Percentiles rank a stretch among this genome's conserved stretches.
phyloP scores from a whole-genome alignment of 2,113 vertebrate genomes.

The Neolamprologus modestus region DNA sequence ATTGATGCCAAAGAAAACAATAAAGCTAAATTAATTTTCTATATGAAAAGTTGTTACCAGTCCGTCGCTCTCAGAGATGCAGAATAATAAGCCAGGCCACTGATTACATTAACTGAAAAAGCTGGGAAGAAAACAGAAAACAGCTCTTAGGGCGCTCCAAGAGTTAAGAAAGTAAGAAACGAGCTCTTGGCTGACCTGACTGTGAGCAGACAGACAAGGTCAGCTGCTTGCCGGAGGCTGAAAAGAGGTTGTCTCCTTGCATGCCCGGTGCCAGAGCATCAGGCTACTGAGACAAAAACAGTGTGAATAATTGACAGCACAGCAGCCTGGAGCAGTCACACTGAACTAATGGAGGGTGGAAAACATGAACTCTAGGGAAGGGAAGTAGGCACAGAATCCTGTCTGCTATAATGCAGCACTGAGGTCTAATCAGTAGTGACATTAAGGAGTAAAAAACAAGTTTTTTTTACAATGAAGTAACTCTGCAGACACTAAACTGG shows the following conservation, averaged over 20 bases:
- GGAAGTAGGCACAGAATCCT: background rate
- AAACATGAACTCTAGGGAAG: constrained; percentile 15
- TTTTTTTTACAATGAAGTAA: background rate
- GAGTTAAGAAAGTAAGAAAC: background rate
- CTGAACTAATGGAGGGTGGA: constrained; percentile 38
- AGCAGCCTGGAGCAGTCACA: constrained; percentile 15
- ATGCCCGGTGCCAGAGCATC: background rate
- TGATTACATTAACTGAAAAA: background rate
- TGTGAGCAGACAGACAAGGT: background rate
- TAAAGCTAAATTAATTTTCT: background rate
- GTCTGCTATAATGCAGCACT: background rate
- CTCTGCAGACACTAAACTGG: background rate
- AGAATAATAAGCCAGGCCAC: background rate
- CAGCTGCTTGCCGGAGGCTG: background rate
- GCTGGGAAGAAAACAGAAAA: background rate
- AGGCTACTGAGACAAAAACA: constrained; percentile 19
- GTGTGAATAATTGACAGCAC: constrained; percentile 58
- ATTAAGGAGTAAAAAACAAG: background rate
- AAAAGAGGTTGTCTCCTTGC: constrained; percentile 8
- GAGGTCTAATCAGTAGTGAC: background rate
- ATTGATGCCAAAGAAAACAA: background rate
- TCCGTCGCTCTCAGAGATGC: background rate
- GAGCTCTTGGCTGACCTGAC: background rate
- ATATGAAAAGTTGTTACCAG: background rate
- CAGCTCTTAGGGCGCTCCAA: background rate